Base-by-base conservation (phyloP, 2,797 vertebrate species). In the Crocidura indochinensis region DNA sequence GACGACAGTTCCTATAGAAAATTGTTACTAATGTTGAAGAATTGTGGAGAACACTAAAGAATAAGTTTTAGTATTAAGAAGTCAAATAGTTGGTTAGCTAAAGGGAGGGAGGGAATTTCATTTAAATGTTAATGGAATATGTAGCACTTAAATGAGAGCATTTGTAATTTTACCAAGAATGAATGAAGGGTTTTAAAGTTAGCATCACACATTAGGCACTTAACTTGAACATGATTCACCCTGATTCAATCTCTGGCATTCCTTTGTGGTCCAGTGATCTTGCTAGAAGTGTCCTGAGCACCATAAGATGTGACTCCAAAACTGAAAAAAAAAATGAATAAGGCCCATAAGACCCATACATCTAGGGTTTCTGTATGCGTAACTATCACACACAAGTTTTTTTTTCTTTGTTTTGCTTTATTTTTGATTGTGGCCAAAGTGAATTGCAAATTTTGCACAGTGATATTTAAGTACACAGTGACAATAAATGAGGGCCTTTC, bases 81-180 rank as follows among this genome's bases (percentile, higher is more conserved):
- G 92, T 73, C 77, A 93, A 96, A 71, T 81, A 96, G 94, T 76
- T 95, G 85, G 90, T 96, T 88, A 92, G 65, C 83, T 81, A 24
- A 77, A 38, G 67, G n/a, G n/a, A n/a, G n/a, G n/a, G 6, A 31
- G 9, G 10, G 67, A 91, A 31, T 87, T 90, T 97, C 76, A 86
- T 96, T 75, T 97, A 91, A 93, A 90, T 88, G 47, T 93, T 91
- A 86, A 19, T 84, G 69, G 85, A 93, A 96, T 91, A 91, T 84
- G 26, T 69, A 88, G 75, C 79, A 86, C 49, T 93, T 94, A 67
- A 92, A 79, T 79, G 49, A 64, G 31, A 93, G 22, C 68, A 26
- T 19, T 84, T 79, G 38, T 44, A 67, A 10, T 90, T 79, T 77
- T 38, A 84, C 2, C 44, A 81, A 6, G 80, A 91, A 73, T 88